Percentiles rank a stretch among this genome's conserved stretches.
Conservation (phyloP, 2,888 invertebrate species). For the Melangyna quadrimaculata region DNA sequence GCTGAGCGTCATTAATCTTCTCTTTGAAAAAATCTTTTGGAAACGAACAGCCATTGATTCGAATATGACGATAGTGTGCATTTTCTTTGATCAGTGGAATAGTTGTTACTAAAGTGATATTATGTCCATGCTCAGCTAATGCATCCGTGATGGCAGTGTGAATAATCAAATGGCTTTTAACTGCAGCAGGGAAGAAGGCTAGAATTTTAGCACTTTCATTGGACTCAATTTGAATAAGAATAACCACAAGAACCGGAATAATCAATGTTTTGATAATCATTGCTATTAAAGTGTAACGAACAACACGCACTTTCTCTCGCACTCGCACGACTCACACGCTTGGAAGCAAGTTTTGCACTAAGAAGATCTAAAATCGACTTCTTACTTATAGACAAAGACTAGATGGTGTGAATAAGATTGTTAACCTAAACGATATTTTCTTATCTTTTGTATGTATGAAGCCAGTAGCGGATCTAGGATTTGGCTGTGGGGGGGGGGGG, state of each 20-base stretch:
- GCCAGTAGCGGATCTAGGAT: no score
- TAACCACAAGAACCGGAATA: not conserved
- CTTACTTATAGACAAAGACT: no score
- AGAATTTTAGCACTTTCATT: not conserved
- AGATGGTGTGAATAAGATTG: no score
- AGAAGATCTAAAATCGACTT: not conserved
- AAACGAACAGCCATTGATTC: conserved; percentile 1
- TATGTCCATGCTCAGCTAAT: conserved; percentile 73
- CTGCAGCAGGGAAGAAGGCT: conserved; percentile 51
- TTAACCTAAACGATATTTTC: no score
- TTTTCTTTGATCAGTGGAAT: conserved; percentile 33
- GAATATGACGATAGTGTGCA: conserved; percentile 36
- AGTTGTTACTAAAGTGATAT: conserved; percentile 64
- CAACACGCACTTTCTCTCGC: no score
- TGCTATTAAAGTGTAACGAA: not conserved
- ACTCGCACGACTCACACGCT: not conserved
- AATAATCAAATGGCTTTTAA: conserved; percentile 72
- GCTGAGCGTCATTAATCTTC: conserved; percentile 19
- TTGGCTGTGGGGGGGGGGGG: no score
- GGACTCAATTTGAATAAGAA: not conserved
- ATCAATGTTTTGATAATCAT: not conserved
- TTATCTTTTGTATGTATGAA: no score
- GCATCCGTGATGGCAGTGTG: conserved; percentile 70
- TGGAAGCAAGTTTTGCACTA: not conserved
- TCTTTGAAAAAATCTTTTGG: conserved; percentile 11